A percentile compares a stretch with the other conserved stretches of the same genome.
phyloP scores from a whole-genome alignment of 1,140 invertebrate species.

The Pollicipes pollicipes region DNA sequence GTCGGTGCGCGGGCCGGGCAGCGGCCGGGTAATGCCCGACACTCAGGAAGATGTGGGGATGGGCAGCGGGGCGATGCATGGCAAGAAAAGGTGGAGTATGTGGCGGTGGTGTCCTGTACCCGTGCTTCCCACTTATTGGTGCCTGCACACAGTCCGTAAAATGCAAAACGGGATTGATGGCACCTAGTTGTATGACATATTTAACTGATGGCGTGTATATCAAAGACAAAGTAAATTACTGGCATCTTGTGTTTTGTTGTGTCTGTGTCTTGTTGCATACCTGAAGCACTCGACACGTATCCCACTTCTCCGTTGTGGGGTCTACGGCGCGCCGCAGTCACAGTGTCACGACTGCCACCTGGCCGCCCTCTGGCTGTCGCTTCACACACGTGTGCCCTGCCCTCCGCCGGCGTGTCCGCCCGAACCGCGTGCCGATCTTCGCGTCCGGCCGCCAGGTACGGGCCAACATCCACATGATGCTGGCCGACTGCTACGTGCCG shows the following conservation, averaged over 20 bases:
- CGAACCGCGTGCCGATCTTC: neutral
- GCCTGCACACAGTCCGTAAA: no score
- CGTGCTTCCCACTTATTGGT: no score
- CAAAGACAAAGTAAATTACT: no score
- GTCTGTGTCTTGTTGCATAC: neutral
- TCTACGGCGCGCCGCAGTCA: neutral
- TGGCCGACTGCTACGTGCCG: constrained; percentile 2
- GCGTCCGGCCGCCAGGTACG: neutral
- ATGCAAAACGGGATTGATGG: neutral
- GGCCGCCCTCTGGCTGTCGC: neutral
- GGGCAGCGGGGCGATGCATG: no score
- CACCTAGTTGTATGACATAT: neutral
- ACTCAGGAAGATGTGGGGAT: no score
- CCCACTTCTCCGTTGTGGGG: neutral
- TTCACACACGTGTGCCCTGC: neutral
- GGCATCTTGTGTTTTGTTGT: no score
- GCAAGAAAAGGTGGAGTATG: no score
- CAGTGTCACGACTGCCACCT: neutral
- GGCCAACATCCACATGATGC: neutral
- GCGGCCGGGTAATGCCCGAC: no score
- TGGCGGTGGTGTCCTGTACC: no score
- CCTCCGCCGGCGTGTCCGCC: neutral
- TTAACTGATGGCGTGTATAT: no score
- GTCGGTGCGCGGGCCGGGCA: neutral
- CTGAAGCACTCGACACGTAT: neutral